Percentiles rank a stretch among this genome's conserved stretches.
phyloP scores from a whole-genome alignment of 2,113 vertebrate species.

The Sturnus vulgaris region DNA sequence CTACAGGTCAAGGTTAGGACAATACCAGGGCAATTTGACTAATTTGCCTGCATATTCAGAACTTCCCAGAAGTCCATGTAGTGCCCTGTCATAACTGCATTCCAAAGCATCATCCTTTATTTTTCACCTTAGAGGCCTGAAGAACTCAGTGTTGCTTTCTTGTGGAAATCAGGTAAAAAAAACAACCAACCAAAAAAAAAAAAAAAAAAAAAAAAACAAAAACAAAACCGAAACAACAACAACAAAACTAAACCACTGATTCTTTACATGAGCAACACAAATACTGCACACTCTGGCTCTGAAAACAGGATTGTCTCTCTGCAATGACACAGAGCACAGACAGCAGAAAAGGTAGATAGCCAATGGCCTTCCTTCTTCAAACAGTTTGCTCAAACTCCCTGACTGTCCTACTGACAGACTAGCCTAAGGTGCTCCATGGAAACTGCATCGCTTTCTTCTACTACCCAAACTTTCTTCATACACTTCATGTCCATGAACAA shows the following conservation, averaged over 20 bases:
- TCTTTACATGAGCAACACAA: not conserved
- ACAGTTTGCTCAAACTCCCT: not conserved
- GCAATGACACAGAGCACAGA: not conserved
- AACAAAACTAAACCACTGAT: not conserved
- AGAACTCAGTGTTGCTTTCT: not conserved
- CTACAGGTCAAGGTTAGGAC: not conserved
- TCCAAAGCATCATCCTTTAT: not conserved
- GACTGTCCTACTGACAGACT: not conserved
- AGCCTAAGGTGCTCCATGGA: not conserved
- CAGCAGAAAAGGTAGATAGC: not conserved
- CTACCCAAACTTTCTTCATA: not conserved
- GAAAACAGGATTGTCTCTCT: not conserved
- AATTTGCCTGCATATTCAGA: not conserved
- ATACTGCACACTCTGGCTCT: not conserved
- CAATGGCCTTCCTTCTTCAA: not conserved
- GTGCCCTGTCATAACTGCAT: not conserved
- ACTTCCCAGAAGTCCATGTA: not conserved
- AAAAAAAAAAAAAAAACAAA: too few relatives aligned
- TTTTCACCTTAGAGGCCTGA: not conserved
- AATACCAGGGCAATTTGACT: not conserved
- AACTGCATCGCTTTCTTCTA: not conserved
- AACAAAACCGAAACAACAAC: too few relatives aligned
- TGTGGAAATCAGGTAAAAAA: not conserved
- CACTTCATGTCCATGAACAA: not conserved
- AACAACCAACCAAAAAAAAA: too few relatives aligned